Evolutionary conservation across 2,113 vertebrate genomes (phyloP), one percentile per base, ranked within the genome.

Genomic region (Gymnocephalus cernua): DNA sequence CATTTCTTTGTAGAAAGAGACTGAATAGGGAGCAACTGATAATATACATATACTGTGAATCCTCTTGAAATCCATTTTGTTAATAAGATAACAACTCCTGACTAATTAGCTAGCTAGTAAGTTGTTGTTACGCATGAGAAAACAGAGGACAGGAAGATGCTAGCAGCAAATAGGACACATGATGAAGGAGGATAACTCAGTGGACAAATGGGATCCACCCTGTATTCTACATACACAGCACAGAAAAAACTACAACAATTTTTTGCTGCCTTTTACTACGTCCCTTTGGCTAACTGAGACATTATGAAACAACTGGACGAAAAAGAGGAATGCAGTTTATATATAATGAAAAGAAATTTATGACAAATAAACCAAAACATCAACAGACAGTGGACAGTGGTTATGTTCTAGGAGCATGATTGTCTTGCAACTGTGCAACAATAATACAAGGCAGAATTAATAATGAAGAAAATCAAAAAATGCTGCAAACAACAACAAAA

Each of bases 381-480:
- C 44, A 67, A 61, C 54, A 48, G 3, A 71, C 44, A 47, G 25
- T 32, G 25, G 3, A 71, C 44, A 47, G 25, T 32, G 25, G 50
- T 67, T 29, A 59, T 77, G 19, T 58, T 54, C 67, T 23, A 16
- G 47, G 27, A 63, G 27, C 54, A 27, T n/a, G 44, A 74, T 66
- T 77, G 59, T 80, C 53, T 67, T 64, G 57, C 29, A 79, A 69
- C 63, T 75, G 64, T 64, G 27, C 4, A 44, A 45, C 48, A 45
- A 58, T 84, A 57, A 68, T 83, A 84, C n/a, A 8, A 80, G 45
- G 77, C 19, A 35, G 27, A 79, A 87, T 75, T 73, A 82, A 80
- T 63, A 80, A 84, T 56, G 13, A 72, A 47, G 9, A 63, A 73
- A 62, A 88, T 65, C 9, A 53, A 67, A 86, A 86, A 89, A 75